Conservation (phyloP, 2,113 vertebrate species). For the Strigops habroptila region DNA sequence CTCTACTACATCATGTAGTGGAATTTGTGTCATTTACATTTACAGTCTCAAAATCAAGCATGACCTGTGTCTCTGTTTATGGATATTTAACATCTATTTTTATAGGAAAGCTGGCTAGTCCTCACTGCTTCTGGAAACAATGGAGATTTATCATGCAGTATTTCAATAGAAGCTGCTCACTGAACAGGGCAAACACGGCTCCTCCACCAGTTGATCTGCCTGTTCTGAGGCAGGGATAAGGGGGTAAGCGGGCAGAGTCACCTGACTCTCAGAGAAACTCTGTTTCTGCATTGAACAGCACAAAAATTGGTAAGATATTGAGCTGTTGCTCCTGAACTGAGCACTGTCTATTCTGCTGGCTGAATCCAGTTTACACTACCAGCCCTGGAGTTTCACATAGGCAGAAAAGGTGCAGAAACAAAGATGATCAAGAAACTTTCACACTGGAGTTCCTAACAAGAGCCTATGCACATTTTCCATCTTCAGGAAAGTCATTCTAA, state of each 20-base stretch:
- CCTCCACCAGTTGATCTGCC: background rate
- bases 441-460: background rate
- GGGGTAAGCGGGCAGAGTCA: background rate
- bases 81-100: background rate
- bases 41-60: background rate
- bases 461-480: background rate
- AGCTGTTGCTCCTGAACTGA: background rate
- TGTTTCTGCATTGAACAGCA: background rate
- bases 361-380: background rate
- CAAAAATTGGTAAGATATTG: background rate
- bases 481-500: background rate
- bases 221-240: background rate
- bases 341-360: background rate
- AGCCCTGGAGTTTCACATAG: background rate
- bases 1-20: background rate
- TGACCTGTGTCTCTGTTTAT: background rate
- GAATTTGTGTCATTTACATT: background rate
- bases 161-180: background rate
- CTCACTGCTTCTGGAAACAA: background rate
- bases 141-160: background rate
- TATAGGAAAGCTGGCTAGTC: background rate
- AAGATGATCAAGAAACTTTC: background rate
- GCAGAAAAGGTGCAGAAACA: background rate
- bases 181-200: accelerated
- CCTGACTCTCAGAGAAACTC: background rate